Conservation (phyloP, 2,888 invertebrate genomes). For the Campoletis raptor region DNA sequence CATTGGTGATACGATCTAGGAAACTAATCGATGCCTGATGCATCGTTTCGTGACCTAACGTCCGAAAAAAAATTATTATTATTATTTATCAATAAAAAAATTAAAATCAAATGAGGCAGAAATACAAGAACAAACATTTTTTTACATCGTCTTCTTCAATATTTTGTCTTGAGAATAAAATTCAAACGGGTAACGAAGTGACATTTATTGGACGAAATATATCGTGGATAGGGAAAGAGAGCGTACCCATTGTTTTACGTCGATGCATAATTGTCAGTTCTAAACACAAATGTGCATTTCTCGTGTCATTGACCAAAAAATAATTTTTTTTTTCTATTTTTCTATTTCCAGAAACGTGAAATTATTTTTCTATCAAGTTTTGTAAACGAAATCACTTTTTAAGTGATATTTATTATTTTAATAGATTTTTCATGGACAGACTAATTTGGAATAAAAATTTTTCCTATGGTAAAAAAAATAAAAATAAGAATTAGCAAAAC, state of each 20-base stretch:
- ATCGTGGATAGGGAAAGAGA: slow-evolving; percentile 42
- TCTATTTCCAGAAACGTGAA: neutral
- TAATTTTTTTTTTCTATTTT: neutral
- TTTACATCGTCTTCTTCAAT: slow-evolving; percentile 33
- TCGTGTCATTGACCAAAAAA: neutral
- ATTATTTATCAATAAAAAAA: slow-evolving; percentile 18
- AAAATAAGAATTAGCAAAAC: neutral
- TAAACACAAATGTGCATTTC: slow-evolving; percentile 23
- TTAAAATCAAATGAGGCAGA: neutral
- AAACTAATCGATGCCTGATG: slow-evolving; percentile 56
- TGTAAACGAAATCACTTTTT: neutral
- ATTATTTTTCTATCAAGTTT: neutral
- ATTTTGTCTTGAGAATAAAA: neutral
- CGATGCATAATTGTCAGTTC: slow-evolving; percentile 49
- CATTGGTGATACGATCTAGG: slow-evolving; percentile 70
- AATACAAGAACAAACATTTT: slow-evolving; percentile 22
- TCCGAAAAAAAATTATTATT: slow-evolving; percentile 37
- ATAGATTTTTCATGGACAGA: neutral
- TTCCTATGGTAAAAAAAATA: neutral
- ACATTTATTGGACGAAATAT: slow-evolving; percentile 51
- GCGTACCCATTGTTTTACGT: slow-evolving; percentile 55
- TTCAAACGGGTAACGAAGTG: slow-evolving; percentile 29
- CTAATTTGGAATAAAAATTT: neutral
- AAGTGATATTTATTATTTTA: neutral
- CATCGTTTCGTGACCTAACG: slow-evolving; percentile 61